Evolutionary conservation across 2,888 invertebrate genomes (phyloP), one percentile per base, ranked within the genome.

Genomic region (Ariolimax columbianus): DNA sequence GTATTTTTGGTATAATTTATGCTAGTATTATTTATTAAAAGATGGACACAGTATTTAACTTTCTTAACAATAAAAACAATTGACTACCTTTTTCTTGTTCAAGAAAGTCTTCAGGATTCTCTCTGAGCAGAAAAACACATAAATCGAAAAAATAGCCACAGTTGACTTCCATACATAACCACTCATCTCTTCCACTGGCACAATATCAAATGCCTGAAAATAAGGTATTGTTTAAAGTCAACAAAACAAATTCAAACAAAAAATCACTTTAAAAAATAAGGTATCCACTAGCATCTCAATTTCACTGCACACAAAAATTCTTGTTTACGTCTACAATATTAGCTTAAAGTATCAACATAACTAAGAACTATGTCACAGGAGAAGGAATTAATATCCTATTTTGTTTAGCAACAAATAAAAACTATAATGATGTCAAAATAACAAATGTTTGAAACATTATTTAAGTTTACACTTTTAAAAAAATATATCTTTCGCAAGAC

Each of bases 111-210:
- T 95, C 88, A 96, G 94, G 38, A 95, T 88, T 84, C 95, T 92
- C 91, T 96, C 96, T 63, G 94, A 94, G 91, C 95, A 93, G 91
- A 95, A 96, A 92, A 96, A 96, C 68, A 95, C 90, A 93, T 95
- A 96, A 78, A 96, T 95, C 36, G 95, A 95, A 66, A 94, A 93
- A 88, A 95, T 93, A 4, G 95, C 94, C 33, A 95, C 93, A 30
- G 95, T 72, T 86, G 90, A 87, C 73, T 91, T 91, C 85, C 88
- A 83, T 68, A 83, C 38, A 38, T 83, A 83, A 26, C 59, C 83
- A 40, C 66, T 30, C 75, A 84, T n/a, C 33, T 83, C 77, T 36
- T 82, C 82, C 11, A 78, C 26, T 9, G 68, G 6, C 26, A 78
- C 63, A 66, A 83, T 30, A 26, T 78, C 83, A 55, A 83, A 83